A percentile compares a stretch with the other conserved stretches of the same genome.
These are phyloP conservation scores for Diphyllodes magnificus DNA, from an alignment of 2,113 vertebrate genomes.

Conservation along the genomic window DNA sequence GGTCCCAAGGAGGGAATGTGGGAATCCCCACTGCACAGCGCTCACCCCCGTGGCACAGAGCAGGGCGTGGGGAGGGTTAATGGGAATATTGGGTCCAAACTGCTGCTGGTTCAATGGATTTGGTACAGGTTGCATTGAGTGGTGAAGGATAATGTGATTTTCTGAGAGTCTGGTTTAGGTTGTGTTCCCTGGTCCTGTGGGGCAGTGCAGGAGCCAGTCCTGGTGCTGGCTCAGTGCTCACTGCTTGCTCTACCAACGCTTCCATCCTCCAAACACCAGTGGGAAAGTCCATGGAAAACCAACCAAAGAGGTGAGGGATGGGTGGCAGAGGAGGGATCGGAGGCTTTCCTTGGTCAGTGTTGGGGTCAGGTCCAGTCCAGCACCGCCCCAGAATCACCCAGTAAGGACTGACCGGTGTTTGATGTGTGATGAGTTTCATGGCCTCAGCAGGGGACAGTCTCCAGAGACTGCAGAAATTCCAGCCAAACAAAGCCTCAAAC, in stretches of 20 bases:
- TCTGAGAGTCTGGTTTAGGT: not conserved
- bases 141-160: accelerated
- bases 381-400: accelerated
- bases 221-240: not conserved
- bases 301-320: not conserved
- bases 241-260: accelerated
- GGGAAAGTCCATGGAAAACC: not conserved
- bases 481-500: not conserved
- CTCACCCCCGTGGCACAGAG: not conserved
- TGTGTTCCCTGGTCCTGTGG: not conserved
- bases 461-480: not conserved
- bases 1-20: accelerated
- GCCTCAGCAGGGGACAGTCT: not conserved
- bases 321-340: not conserved
- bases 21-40: accelerated
- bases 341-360: not conserved
- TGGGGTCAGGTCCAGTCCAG: not conserved
- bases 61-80: not conserved
- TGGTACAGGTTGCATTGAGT: not conserved
- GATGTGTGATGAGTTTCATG: accelerated
- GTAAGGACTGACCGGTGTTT: accelerated
- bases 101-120: not conserved
- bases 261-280: not conserved
- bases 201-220: not conserved
- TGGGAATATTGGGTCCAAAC: not conserved